Evolutionary conservation across 2,113 vertebrate species (phyloP).

Genomic region (Odontesthes bonariensis): DNA sequence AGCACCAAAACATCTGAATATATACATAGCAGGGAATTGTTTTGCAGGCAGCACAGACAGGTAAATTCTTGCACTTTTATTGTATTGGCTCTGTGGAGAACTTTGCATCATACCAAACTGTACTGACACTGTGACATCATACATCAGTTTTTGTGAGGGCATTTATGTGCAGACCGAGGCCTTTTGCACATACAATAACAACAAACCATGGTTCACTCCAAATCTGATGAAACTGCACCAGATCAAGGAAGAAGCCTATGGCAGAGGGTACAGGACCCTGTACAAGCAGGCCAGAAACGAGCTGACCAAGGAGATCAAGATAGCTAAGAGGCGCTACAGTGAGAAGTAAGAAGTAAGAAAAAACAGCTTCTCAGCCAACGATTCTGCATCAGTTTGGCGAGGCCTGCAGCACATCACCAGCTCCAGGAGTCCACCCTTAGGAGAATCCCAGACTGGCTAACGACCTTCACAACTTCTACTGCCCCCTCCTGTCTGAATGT

Average conservation of each 20-base stretch:
- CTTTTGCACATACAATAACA: background rate
- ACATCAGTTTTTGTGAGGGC: too few relatives aligned
- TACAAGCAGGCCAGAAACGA: background rate
- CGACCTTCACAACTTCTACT: too few relatives aligned
- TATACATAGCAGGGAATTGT: too few relatives aligned
- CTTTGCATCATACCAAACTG: too few relatives aligned
- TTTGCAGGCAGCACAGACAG: too few relatives aligned
- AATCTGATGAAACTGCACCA: background rate
- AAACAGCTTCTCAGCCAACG: background rate
- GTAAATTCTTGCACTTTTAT: too few relatives aligned
- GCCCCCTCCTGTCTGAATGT: too few relatives aligned
- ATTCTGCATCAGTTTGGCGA: background rate
- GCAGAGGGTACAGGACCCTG: background rate
- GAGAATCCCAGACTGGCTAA: background rate
- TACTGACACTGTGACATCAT: background rate
- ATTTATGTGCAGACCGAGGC: constrained; percentile 2
- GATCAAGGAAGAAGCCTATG: background rate
- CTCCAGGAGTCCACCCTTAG: background rate
- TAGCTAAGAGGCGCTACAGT: background rate
- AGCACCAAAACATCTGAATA: too few relatives aligned
- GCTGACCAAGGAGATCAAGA: constrained; percentile 1
- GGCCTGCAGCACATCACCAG: background rate
- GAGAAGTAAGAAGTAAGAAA: background rate
- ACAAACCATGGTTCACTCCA: background rate
- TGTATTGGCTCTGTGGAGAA: too few relatives aligned